Evolutionary conservation across 2,113 vertebrate species (phyloP).

Genomic region (Octodon degus): DNA sequence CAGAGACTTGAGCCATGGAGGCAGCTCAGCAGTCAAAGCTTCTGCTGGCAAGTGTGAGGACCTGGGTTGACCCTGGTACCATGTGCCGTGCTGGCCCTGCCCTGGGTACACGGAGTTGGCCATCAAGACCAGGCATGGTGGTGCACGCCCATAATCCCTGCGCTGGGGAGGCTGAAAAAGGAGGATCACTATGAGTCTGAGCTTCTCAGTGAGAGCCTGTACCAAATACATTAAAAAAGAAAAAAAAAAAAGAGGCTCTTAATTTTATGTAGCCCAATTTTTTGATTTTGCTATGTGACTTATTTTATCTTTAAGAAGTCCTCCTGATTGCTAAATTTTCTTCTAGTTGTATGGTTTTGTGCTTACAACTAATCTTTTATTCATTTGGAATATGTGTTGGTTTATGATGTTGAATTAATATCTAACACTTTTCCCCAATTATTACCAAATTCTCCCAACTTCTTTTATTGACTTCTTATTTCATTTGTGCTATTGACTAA

Average conservation of each 20-base stretch:
- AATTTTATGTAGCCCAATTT: conserved; percentile 24
- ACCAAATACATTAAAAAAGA: too few relatives aligned
- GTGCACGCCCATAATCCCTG: too few relatives aligned
- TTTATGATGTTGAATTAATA: conserved; percentile 40
- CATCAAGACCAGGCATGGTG: too few relatives aligned
- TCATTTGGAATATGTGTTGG: conserved; percentile 48
- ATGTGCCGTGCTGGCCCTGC: too few relatives aligned
- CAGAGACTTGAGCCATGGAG: background rate
- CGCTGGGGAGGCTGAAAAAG: too few relatives aligned
- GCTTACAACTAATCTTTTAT: conserved; percentile 48
- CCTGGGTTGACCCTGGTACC: too few relatives aligned
- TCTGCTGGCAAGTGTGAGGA: too few relatives aligned
- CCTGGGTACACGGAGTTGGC: too few relatives aligned
- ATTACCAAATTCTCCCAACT: background rate
- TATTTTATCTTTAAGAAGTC: conserved; percentile 44
- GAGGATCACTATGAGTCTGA: too few relatives aligned
- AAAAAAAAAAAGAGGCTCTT: background rate
- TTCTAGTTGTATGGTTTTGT: conserved; percentile 25
- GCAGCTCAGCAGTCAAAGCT: too few relatives aligned
- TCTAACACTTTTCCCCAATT: background rate
- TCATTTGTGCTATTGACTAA: background rate
- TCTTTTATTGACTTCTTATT: conserved; percentile 17
- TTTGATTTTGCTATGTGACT: conserved; percentile 48
- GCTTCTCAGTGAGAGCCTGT: too few relatives aligned
- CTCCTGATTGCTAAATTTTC: conserved; percentile 12